These are phyloP conservation scores for Zosterops hypoxanthus DNA, from an alignment of 2,113 vertebrate species.

Conservation along the genomic window DNA sequence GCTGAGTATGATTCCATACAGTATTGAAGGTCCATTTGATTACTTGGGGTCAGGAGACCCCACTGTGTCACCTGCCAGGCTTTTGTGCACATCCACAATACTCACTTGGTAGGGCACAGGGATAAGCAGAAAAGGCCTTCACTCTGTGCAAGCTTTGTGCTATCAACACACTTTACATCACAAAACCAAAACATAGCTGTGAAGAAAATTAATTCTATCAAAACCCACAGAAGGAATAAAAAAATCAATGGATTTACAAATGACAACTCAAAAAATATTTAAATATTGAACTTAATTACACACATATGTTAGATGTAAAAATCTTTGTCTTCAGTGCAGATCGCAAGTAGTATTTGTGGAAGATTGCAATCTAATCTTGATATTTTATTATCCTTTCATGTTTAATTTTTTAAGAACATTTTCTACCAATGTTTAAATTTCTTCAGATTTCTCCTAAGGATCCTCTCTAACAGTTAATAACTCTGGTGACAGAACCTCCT, in stretches of 20 bases:
- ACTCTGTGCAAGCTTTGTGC: neutral
- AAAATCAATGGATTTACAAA: neutral
- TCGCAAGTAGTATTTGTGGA: neutral
- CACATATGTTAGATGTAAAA: neutral
- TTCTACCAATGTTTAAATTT: neutral
- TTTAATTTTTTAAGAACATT: neutral
- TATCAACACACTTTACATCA: neutral
- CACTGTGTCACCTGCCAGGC: neutral
- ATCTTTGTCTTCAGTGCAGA: neutral
- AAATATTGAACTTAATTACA: neutral
- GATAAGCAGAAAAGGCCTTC: neutral
- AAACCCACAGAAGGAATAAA: neutral
- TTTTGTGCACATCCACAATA: neutral
- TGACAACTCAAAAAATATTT: neutral
- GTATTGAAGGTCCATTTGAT: neutral
- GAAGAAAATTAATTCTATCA: neutral
- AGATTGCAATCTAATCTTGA: neutral
- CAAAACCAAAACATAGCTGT: neutral
- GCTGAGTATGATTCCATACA: neutral
- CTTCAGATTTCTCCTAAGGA: neutral
- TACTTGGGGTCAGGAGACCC: neutral
- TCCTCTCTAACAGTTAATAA: neutral
- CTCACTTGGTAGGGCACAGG: neutral
- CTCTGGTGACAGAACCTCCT: neutral
- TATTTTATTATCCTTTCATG: neutral